phyloP scores from a whole-genome alignment of 2,888 invertebrate species.

The Petrophora chlorosata region DNA sequence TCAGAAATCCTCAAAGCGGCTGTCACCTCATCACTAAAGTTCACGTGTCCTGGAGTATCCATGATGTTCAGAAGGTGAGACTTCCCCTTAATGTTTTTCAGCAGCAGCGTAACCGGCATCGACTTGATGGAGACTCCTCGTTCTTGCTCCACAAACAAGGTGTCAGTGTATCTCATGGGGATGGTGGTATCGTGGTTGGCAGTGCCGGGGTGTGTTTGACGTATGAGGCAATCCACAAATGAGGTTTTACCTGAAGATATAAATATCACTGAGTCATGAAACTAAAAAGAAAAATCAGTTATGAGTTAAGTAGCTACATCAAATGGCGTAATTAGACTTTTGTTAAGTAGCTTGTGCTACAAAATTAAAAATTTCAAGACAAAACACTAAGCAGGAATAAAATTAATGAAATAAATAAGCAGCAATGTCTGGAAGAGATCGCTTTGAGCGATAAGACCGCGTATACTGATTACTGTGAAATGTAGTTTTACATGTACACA shows the following conservation, averaged over 20 bases:
- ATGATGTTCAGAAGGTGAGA: constrained; percentile 98
- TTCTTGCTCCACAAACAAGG: constrained; percentile 98
- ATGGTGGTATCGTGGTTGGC: constrained; percentile 88
- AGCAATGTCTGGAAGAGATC: no score
- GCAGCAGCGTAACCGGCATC: constrained; percentile 95
- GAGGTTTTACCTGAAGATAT: constrained; percentile 91
- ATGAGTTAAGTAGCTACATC: no score
- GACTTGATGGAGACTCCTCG: constrained; percentile 98
- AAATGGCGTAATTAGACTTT: no score
- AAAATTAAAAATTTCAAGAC: no score
- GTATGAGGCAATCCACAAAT: constrained; percentile 97
- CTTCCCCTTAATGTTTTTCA: constrained; percentile 97
- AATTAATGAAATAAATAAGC: no score
- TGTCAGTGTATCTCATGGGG: constrained; percentile 96
- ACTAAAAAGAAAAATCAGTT: no score
- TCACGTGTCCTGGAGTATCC: constrained; percentile 99
- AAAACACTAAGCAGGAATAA: no score
- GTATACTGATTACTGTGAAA: no score
- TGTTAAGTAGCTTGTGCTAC: no score
- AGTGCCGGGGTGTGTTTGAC: constrained; percentile 98
- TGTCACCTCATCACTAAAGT: constrained; percentile 99
- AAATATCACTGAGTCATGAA: not conserved
- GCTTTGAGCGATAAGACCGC: no score
- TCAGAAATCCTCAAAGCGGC: constrained; percentile 96
- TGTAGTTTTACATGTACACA: no score